Conservation (phyloP, 2,113 vertebrate species). For the Strigops habroptila region DNA sequence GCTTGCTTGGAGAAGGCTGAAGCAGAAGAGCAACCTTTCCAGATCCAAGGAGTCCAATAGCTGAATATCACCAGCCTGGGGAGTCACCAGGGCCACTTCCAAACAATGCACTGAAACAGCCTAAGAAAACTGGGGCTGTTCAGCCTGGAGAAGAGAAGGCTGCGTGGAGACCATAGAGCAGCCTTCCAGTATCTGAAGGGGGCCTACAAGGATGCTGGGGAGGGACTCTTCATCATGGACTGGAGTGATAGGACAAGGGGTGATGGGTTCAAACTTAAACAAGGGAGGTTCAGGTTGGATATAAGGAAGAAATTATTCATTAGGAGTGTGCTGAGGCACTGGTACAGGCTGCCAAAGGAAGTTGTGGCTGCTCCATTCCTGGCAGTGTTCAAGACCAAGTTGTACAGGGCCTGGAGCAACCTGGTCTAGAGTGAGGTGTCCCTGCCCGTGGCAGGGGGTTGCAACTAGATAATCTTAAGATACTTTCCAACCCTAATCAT, state of each 20-base stretch:
- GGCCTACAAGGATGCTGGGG: background rate
- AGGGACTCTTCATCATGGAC: background rate
- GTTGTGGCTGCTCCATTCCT: background rate
- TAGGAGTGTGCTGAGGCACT: background rate
- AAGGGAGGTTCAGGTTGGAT: background rate
- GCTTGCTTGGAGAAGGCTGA: background rate
- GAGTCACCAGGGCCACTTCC: background rate
- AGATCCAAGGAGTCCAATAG: background rate
- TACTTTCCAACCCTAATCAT: background rate
- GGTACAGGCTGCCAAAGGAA: background rate
- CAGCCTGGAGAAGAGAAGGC: background rate
- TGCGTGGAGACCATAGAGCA: background rate
- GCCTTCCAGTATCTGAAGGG: background rate
- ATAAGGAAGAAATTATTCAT: background rate
- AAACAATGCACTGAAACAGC: background rate
- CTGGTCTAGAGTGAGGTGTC: background rate
- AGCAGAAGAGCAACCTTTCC: background rate
- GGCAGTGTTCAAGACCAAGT: background rate
- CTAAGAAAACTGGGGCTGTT: background rate
- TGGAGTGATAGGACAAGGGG: background rate
- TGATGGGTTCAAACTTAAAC: background rate
- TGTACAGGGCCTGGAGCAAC: background rate
- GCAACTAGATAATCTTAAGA: background rate
- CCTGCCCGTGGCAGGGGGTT: background rate
- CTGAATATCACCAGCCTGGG: background rate